These are phyloP conservation scores for Lipophrys pholis DNA, from an alignment of 2,113 vertebrate species.

Conservation along the genomic window DNA sequence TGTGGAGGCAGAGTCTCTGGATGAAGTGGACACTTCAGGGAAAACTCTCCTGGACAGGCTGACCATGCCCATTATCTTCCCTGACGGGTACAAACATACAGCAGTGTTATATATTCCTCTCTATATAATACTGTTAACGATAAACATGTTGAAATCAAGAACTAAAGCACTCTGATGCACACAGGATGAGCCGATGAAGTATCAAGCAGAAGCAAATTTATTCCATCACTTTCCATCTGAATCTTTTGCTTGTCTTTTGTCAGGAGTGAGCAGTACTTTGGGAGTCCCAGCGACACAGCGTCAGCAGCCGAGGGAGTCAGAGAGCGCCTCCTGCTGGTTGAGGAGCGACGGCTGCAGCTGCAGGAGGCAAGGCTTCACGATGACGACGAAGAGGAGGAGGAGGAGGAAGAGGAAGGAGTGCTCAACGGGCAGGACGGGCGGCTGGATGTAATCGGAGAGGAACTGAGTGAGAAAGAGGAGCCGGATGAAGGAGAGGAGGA, in stretches of 20 bases:
- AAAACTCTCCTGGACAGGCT: constrained; percentile 95
- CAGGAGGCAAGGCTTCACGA: constrained; percentile 50
- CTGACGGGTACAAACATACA: constrained; percentile 89
- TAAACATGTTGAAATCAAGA: no score
- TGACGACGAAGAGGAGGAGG: constrained; percentile 8
- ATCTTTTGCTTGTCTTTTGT: not conserved
- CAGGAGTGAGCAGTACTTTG: constrained; percentile 96
- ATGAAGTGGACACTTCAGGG: constrained; percentile 93
- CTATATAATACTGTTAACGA: no score
- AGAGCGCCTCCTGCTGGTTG: constrained; percentile 94
- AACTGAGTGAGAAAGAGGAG: constrained; percentile 81
- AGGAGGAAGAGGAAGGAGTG: constrained; percentile 34
- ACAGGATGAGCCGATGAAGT: no score
- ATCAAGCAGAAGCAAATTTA: no score
- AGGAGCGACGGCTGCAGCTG: constrained; percentile 88
- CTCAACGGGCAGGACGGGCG: constrained; percentile 64
- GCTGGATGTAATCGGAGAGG: constrained; percentile 84
- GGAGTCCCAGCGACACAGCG: constrained; percentile 93
- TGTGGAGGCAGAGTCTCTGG: constrained; percentile 89
- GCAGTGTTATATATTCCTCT: no score
- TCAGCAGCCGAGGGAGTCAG: constrained; percentile 92
- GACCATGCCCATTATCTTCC: constrained; percentile 94
- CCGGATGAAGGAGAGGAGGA: constrained; percentile 58
- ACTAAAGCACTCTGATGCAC: no score
- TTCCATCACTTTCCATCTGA: no score